Conservation (phyloP, 2,113 vertebrate genomes). For the Emydura subglobosa region DNA sequence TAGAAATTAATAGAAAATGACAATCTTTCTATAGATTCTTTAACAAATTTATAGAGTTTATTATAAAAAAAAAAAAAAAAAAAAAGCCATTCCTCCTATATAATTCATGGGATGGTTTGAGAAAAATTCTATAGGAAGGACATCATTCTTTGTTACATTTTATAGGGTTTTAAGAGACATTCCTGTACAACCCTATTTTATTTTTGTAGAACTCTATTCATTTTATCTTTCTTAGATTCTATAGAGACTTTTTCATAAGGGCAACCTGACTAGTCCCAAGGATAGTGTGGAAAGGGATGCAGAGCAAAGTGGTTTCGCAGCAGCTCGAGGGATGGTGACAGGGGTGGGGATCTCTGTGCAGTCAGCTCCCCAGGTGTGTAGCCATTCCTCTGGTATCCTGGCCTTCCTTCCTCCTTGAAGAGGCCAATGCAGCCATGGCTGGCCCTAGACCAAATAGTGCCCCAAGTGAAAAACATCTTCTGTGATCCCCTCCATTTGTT, state of each 20-base stretch:
- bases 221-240: neutral
- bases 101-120: neutral
- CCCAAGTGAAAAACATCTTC: too few species aligned
- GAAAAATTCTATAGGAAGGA: neutral
- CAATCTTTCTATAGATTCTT: neutral
- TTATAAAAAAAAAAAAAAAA: too few species aligned
- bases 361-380: neutral
- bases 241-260: neutral
- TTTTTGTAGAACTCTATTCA: fast-evolving
- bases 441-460: too few species aligned
- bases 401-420: too few species aligned
- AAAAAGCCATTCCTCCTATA: too few species aligned
- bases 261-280: neutral
- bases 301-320: neutral
- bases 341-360: neutral
- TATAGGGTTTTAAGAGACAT: neutral
- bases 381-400: fast-evolving
- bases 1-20: neutral
- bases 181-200: neutral
- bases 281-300: neutral
- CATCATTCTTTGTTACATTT: neutral
- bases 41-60: too few species aligned
- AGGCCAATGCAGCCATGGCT: too few species aligned
- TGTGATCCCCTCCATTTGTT: too few species aligned
- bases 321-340: neutral